Evolutionary conservation across 2,113 vertebrate genomes (phyloP).

Genomic region (Ornithorhynchus anatinus): DNA sequence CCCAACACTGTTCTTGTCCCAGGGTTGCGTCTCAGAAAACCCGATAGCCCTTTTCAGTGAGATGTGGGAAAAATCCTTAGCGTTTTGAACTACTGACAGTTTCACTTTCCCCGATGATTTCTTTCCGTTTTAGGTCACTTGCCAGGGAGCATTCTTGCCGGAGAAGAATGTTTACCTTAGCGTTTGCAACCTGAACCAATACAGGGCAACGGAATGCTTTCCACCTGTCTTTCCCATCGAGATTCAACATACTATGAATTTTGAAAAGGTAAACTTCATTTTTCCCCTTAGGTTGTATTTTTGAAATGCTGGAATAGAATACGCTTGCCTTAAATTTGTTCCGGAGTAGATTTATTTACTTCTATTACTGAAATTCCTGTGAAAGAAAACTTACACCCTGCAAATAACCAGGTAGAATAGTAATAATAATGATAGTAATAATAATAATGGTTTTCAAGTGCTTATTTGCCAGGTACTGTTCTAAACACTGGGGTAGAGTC

Average conservation of each 20-base stretch:
- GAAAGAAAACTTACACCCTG: neutral
- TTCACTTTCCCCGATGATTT: fast-evolving
- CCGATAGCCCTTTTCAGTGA: neutral
- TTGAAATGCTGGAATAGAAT: neutral
- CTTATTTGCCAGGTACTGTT: no score
- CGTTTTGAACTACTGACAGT: neutral
- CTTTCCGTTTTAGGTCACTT: slow-evolving; percentile 66
- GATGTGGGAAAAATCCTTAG: neutral
- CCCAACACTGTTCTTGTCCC: no score
- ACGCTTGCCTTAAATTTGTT: neutral
- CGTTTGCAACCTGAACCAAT: slow-evolving; percentile 72
- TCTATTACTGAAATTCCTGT: neutral
- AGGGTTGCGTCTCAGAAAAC: no score
- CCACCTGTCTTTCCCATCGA: slow-evolving; percentile 73
- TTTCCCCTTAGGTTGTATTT: neutral
- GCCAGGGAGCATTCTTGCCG: slow-evolving; percentile 74
- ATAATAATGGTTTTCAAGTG: no score
- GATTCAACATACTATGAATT: slow-evolving; percentile 74
- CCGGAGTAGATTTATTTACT: slow-evolving; percentile 1
- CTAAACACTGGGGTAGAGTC: no score
- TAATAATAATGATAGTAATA: no score
- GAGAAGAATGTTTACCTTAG: slow-evolving; percentile 73
- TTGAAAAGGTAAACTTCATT: slow-evolving; percentile 76
- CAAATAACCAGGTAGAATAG: no score
- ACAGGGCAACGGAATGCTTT: slow-evolving; percentile 65